Conservation (phyloP, 2,113 vertebrate genomes). For the Leptocoma aspasia region DNA sequence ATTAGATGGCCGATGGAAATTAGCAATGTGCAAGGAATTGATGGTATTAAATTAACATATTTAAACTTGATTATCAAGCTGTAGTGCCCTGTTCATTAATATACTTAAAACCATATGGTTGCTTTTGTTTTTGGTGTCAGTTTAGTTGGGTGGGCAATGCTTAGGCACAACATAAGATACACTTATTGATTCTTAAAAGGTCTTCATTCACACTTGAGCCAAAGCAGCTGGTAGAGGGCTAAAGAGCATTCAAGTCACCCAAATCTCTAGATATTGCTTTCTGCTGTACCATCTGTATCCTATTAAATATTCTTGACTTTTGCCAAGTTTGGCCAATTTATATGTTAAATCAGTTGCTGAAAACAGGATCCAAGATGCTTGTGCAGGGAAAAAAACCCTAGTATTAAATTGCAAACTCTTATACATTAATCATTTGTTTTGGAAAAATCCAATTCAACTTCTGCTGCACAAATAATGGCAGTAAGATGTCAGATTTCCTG, state of each 20-base stretch:
- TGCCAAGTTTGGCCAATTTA: slow-evolving; percentile 82
- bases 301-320: slow-evolving; percentile 80
- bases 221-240: slow-evolving; percentile 77
- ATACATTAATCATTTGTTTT: slow-evolving; percentile 68
- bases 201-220: slow-evolving; percentile 78
- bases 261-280: slow-evolving; percentile 81
- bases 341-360: slow-evolving; percentile 76
- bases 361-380: slow-evolving; percentile 70
- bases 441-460: slow-evolving; percentile 41
- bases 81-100: slow-evolving; percentile 42
- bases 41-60: slow-evolving; percentile 12
- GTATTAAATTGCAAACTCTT: slow-evolving; percentile 60
- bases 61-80: slow-evolving; percentile 53
- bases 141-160: slow-evolving; percentile 64
- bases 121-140: slow-evolving; percentile 65
- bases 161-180: slow-evolving; percentile 71
- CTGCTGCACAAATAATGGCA: slow-evolving; percentile 28
- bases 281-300: slow-evolving; percentile 78
- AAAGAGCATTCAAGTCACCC: slow-evolving; percentile 72
- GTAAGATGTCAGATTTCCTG: slow-evolving; percentile 9
- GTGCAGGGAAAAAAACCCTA: neutral
- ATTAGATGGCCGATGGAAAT: neutral
- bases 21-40: neutral
- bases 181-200: slow-evolving; percentile 75
- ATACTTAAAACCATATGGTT: slow-evolving; percentile 68